Percentiles rank a stretch among this genome's conserved stretches.
Conservation (phyloP, 2,797 vertebrate species). For the Aplochiton taeniatus region DNA sequence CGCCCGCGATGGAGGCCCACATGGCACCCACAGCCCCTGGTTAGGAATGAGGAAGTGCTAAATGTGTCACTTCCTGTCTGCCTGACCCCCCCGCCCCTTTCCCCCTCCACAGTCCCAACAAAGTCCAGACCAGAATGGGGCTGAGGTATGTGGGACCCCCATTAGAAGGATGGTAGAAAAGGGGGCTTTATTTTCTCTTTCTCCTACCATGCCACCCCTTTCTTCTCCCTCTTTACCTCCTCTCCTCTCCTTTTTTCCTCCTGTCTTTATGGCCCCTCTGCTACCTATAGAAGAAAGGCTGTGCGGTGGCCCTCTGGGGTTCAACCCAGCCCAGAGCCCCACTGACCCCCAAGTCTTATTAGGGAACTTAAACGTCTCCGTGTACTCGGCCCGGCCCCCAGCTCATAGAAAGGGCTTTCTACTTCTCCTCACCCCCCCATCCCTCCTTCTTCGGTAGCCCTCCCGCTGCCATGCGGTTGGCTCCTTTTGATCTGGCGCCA, state of each 20-base stretch:
- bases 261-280: constrained; percentile 41
- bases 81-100: constrained; percentile 32
- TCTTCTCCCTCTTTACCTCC: neutral
- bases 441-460: constrained; percentile 87
- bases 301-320: constrained; percentile 49
- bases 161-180: constrained; percentile 31
- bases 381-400: neutral
- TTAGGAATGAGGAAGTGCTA: constrained; percentile 57
- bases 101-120: constrained; percentile 57
- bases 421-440: constrained; percentile 10
- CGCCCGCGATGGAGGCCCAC: constrained; percentile 25
- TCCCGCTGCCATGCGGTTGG: constrained; percentile 87
- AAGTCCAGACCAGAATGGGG: constrained; percentile 48
- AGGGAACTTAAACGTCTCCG: constrained; percentile 20
- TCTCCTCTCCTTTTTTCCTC: neutral
- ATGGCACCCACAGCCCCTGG: constrained; percentile 30
- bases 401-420: neutral
- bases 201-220: neutral
- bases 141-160: constrained; percentile 31
- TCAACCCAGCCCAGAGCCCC: neutral
- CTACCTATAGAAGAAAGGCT: constrained; percentile 54
- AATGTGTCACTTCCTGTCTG: constrained; percentile 63
- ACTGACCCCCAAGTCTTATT: neutral
- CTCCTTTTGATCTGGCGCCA: constrained; percentile 92
- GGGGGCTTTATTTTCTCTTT: constrained; percentile 35